A percentile compares a stretch with the other conserved stretches of the same genome.
Evolutionary conservation across 2,113 vertebrate species (phyloP).

Genomic region (Chionomys nivalis): DNA sequence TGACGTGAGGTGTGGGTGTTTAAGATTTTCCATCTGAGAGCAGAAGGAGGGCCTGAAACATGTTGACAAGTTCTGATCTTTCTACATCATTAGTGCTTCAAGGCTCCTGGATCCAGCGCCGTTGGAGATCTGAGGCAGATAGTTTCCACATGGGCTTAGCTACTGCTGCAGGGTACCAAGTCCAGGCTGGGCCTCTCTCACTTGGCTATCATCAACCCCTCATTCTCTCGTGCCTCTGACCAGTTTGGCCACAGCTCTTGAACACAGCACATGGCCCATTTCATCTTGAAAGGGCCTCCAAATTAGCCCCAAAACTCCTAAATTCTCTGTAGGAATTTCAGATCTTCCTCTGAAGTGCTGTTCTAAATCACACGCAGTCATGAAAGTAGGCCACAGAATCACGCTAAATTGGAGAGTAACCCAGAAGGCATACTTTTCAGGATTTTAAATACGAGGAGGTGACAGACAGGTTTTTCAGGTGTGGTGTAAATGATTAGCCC

Average conservation of each 20-base stretch:
- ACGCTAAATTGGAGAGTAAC: not conserved
- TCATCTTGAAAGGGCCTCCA: conserved; percentile 11
- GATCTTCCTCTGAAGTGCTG: conserved; percentile 6
- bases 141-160: not conserved
- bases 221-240: not conserved
- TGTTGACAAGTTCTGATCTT: conserved; percentile 27
- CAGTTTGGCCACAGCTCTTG: not conserved
- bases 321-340: conserved; percentile 1
- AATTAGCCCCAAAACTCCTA: not conserved
- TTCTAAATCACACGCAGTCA: not conserved
- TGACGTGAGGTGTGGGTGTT: conserved; percentile 4
- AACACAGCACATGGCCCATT: not conserved
- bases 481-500: not conserved
- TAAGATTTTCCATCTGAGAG: conserved; percentile 46
- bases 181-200: not conserved
- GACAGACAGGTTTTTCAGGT: not conserved
- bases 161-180: not conserved
- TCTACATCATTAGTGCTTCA: not conserved
- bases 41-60: conserved; percentile 30
- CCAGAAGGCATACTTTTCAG: conserved; percentile 20
- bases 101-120: not conserved
- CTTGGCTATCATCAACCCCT: not conserved
- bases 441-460: not conserved
- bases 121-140: not conserved
- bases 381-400: conserved; percentile 17